Base-by-base conservation (phyloP, 2,888 invertebrate species). In the Leucozona laternaria region DNA sequence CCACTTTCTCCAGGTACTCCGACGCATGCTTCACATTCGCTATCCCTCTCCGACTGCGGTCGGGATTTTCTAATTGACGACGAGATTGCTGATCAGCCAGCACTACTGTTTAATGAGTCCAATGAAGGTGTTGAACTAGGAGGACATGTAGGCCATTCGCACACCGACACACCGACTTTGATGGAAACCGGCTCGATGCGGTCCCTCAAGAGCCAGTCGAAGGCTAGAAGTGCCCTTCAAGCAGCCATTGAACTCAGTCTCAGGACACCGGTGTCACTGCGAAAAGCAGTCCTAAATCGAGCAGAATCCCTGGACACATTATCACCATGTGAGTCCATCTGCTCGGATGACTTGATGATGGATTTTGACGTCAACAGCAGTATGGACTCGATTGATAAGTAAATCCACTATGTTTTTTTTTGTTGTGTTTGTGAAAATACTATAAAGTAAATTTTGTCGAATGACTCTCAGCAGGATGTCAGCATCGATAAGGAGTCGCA, bases 1-100 rank as follows among this genome's bases (percentile, higher is more conserved):
- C 94, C 95, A 0, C 93, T 94, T 53, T 95, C 96, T 3, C 96
- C 96, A 0, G 96, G 96, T 2, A 96, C 96, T 0, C 97, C 97
- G 1, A 97, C 97, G 0, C 96, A 96, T 89, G 95, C 95, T 11
- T 96, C 96, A 0, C 96, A 96, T 77, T 97, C 97, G 0, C 92
- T 97, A 0, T 97, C 97, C 0, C 93, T 97, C n/a, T 96, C 97
- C 0, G 97, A 97, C 88, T 91, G 90, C 37, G 96, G 96, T 20
- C 94, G 96, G 88, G 97, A 97, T 91, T 97, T 95, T 92, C 95
- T 97, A 84, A 95, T 95, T 85, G 97, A 98, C 90, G 97, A 98
- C 89, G 97, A 98, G 92, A 97, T 98, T 83, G 97, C 97, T 53
- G 97, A 98, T 93, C 97, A 98, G 90, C 97, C 97, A 13, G 97